phyloP scores from a whole-genome alignment of 2,888 invertebrate species.

The Folsomia manolachei region DNA sequence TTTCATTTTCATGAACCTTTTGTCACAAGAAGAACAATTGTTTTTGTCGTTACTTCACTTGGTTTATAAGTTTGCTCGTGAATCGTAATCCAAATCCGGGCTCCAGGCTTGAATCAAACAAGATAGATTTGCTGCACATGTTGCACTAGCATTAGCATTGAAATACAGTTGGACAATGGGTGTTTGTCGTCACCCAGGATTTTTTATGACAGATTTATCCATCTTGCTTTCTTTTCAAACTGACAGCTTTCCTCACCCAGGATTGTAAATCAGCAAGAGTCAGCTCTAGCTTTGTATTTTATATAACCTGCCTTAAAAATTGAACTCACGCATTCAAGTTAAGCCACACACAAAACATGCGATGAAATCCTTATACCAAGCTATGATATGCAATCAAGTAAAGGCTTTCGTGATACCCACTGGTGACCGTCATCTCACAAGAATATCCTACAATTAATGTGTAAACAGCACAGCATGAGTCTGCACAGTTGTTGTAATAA shows the following conservation, averaged over 20 bases:
- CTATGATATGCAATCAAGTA: not conserved
- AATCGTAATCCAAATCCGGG: too few species aligned
- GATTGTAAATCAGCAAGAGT: not conserved
- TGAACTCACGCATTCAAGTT: not conserved
- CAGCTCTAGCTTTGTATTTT: too few species aligned
- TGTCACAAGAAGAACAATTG: not conserved
- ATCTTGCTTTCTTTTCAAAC: not conserved
- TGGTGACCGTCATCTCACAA: conserved; percentile 7
- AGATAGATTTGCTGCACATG: too few species aligned
- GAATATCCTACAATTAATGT: conserved; percentile 4
- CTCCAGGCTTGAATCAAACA: too few species aligned
- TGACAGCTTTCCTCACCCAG: not conserved
- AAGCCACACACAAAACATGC: conserved; percentile 8
- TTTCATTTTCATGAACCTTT: not conserved
- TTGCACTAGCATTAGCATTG: too few species aligned
- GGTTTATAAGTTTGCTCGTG: too few species aligned
- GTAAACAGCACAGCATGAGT: conserved; percentile 21
- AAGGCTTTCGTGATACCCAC: not conserved
- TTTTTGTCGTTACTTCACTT: too few species aligned
- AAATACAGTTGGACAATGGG: not conserved
- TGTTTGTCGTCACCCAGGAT: not conserved
- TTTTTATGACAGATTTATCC: not conserved
- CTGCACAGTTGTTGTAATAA: not conserved
- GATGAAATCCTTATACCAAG: too few species aligned
- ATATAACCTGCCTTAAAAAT: too few species aligned